phyloP scores from a whole-genome alignment of 2,113 vertebrate genomes.

The Lethenteron camtschaticum region DNA sequence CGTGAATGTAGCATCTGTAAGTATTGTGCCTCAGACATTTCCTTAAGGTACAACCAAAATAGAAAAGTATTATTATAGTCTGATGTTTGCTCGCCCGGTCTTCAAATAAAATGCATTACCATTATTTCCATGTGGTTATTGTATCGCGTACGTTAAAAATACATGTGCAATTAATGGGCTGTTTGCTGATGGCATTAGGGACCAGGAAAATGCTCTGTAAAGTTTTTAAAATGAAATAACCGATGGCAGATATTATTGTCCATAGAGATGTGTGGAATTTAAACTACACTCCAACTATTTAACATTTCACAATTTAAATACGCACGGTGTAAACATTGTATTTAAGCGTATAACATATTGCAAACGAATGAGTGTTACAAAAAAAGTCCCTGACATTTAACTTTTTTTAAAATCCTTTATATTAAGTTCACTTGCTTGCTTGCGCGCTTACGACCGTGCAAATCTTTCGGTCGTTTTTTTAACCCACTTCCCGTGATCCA shows the following conservation, averaged over 20 bases:
- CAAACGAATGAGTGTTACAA: too few relatives aligned
- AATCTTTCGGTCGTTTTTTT: too few relatives aligned
- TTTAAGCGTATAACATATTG: too few relatives aligned
- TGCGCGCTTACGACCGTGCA: too few relatives aligned
- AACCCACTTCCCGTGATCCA: too few relatives aligned
- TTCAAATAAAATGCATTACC: not conserved
- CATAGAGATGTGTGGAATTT: too few relatives aligned
- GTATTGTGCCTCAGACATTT: constrained; percentile 19
- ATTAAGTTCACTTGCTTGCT: too few relatives aligned
- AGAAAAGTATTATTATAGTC: not conserved
- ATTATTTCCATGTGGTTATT: not conserved
- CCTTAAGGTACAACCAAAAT: not conserved
- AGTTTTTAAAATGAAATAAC: too few relatives aligned
- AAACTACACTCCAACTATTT: too few relatives aligned
- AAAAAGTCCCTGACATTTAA: not conserved
- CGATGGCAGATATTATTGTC: too few relatives aligned
- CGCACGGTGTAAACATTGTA: too few relatives aligned
- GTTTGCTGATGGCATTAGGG: not conserved
- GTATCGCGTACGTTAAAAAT: not conserved
- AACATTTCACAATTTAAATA: too few relatives aligned
- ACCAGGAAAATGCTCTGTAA: not conserved
- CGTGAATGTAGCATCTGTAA: constrained; percentile 94
- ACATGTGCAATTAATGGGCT: not conserved
- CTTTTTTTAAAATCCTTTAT: not conserved
- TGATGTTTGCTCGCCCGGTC: not conserved